Percentiles rank a stretch among this genome's conserved stretches.
Conservation (phyloP, 2,113 vertebrate species). For the Oncorhynchus gorbuscha region DNA sequence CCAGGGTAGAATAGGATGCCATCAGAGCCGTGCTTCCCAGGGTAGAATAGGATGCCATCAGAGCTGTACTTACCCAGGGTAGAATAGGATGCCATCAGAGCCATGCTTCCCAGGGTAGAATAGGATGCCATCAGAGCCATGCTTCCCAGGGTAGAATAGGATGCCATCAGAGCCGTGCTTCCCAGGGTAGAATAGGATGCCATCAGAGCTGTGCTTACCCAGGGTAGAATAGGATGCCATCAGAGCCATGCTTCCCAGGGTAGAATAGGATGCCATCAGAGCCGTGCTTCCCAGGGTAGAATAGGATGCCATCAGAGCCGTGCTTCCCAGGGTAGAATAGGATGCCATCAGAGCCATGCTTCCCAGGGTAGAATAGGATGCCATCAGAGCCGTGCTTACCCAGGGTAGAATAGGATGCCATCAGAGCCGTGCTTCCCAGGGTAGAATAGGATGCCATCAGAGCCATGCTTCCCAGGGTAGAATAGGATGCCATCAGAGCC, state of each 20-base stretch:
- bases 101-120: not conserved
- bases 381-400: not conserved
- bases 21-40: not conserved
- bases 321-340: not conserved
- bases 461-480: not conserved
- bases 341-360: not conserved
- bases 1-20: not conserved
- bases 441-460: not conserved
- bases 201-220: not conserved
- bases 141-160: not conserved
- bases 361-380: not conserved
- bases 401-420: not conserved
- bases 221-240: not conserved
- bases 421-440: not conserved
- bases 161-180: not conserved
- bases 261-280: constrained; percentile 1
- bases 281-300: not conserved
- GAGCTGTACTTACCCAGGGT: not conserved
- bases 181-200: not conserved
- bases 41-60: not conserved
- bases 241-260: not conserved
- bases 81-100: not conserved
- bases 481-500: not conserved
- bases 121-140: not conserved
- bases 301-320: not conserved